A percentile compares a stretch with the other conserved stretches of the same genome.
phyloP scores from a whole-genome alignment of 1,140 invertebrate species.

The Bombus ignitus region DNA sequence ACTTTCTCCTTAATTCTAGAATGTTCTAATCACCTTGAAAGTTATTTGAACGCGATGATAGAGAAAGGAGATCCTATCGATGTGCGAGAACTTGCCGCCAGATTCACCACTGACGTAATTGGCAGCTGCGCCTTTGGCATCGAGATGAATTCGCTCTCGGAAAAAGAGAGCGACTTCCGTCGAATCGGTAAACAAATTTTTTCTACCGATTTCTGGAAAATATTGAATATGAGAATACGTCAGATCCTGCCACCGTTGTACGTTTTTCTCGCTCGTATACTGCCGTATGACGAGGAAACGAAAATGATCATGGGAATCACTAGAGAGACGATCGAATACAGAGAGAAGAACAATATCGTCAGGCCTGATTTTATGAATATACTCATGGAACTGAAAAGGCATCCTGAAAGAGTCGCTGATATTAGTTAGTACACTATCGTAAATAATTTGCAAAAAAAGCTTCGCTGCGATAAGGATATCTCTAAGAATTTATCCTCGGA shows the following conservation, averaged over 20 bases:
- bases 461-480: too few species aligned
- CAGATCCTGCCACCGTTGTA: slow-evolving; percentile 61
- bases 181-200: slow-evolving; percentile 73
- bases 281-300: slow-evolving; percentile 72
- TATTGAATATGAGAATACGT: slow-evolving; percentile 55
- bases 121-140: slow-evolving; percentile 84
- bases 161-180: slow-evolving; percentile 80
- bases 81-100: slow-evolving; percentile 79
- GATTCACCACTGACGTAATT: slow-evolving; percentile 83
- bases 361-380: slow-evolving; percentile 84
- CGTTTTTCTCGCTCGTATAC: slow-evolving; percentile 42
- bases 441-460: too few species aligned
- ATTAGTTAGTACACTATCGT: slow-evolving; percentile 28
- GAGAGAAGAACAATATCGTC: slow-evolving; percentile 80
- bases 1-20: slow-evolving; percentile 65
- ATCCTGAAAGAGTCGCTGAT: slow-evolving; percentile 54
- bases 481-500: too few species aligned
- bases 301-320: slow-evolving; percentile 80
- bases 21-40: slow-evolving; percentile 75
- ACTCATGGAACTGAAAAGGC: slow-evolving; percentile 83
- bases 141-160: slow-evolving; percentile 80
- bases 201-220: not conserved
- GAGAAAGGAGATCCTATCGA: slow-evolving; percentile 76
- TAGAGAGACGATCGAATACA: slow-evolving; percentile 79
- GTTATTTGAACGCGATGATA: slow-evolving; percentile 20